Conservation (phyloP, 2,888 invertebrate genomes). For the Eremobia ochroleuca region DNA sequence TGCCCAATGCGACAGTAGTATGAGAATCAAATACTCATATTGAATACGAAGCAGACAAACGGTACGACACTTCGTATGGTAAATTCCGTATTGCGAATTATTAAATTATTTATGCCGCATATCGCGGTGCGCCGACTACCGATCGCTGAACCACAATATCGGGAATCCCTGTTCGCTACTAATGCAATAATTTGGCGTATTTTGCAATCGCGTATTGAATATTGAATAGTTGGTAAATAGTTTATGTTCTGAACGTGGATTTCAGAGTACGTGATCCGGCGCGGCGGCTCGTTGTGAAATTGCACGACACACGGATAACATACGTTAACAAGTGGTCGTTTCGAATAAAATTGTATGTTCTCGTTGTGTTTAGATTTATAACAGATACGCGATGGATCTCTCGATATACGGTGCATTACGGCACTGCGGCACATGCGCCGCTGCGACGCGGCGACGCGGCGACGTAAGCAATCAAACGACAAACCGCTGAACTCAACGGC, state of each 20-base stretch:
- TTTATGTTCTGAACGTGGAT: constrained; percentile 90
- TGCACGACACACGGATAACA: constrained; percentile 85
- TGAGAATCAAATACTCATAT: constrained; percentile 91
- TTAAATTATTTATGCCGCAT: constrained; percentile 91
- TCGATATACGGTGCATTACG: constrained; percentile 69
- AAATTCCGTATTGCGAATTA: constrained; percentile 91
- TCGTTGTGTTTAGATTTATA: constrained; percentile 85
- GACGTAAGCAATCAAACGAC: constrained; percentile 43
- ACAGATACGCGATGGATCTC: constrained; percentile 79
- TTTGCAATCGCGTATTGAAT: constrained; percentile 91
- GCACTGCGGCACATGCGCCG: constrained; percentile 52
- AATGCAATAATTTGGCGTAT: constrained; percentile 91
- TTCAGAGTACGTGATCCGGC: constrained; percentile 89
- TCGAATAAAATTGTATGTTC: constrained; percentile 85
- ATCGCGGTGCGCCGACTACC: constrained; percentile 85
- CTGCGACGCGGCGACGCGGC: constrained; percentile 22
- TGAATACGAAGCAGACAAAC: constrained; percentile 90
- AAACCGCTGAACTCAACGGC: constrained; percentile 54
- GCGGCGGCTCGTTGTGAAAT: constrained; percentile 86
- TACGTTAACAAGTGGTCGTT: constrained; percentile 87
- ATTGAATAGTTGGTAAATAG: constrained; percentile 90
- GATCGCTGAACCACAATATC: constrained; percentile 90
- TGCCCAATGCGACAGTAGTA: constrained; percentile 89
- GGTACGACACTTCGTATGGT: constrained; percentile 90
- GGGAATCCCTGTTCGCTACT: constrained; percentile 91